Base-by-base conservation (phyloP, 2,888 invertebrate species). In the Cataglyphis altisquamis region DNA sequence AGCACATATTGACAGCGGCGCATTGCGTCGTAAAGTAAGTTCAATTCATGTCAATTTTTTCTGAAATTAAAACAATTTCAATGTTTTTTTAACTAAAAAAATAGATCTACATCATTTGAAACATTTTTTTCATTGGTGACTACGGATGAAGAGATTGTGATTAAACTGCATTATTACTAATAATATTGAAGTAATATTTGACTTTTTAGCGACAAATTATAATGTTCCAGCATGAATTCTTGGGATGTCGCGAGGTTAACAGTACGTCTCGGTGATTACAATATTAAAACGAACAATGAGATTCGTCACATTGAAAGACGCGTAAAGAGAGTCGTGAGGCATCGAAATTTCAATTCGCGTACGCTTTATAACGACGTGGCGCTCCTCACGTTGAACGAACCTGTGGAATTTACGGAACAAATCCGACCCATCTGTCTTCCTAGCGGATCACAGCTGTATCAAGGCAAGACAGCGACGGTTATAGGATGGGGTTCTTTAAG, bases 1-100 rank as follows among this genome's bases (percentile, higher is more conserved):
- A 94, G 73, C 98, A 98, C 92, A 97, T 98, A 70, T 95, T 98
- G 18, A 97, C 98, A 1, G 98, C 98, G 1, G 98, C 98, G 1
- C 98, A 98, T 95, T 98, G 98, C 94, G 97, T 98, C 39, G 98
- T 98, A 45, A 97, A 98, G 98, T 98, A 95, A 96, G 97, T 95
- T 57, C 12, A 41, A 41, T 41, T 73, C 18, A 64, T 29, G 9
- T 29, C 32, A 41, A 77, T 41, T 39, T 41, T 83, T 12, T 3
- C 12, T 18, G 21, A 25, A 64, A 64, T 72, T 10, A 57, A 45
- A 55, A 4, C n/a, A 25, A 39, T 18, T 0, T 5, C 2, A n/a
- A 0, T n/a, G 4, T 52, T 18, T 15, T 32, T 64, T 67, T 29
- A 55, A 73, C 9, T 41, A 9, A 73, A 73, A 25, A 36, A 18